Base-by-base conservation (phyloP, 1,140 invertebrate species). In the Theocolax elegans region DNA sequence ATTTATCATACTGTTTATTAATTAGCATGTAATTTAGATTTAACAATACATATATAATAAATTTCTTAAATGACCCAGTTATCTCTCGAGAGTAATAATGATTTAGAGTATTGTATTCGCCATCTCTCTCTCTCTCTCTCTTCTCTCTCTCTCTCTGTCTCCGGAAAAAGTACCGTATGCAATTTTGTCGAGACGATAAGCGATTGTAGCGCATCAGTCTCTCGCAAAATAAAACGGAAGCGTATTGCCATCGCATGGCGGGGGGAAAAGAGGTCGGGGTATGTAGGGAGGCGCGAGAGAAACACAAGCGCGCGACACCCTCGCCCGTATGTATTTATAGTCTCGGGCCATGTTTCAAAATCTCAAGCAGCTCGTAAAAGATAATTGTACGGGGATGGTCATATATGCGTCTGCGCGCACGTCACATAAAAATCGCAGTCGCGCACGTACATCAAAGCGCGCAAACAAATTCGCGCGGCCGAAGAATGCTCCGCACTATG, bases 281-380 rank as follows among this genome's bases (percentile, higher is more conserved):
- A 19, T 49, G 19, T 48, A 46, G 15, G 23, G 10, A 35, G 23
- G 23, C 40, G 29, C 42, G 1, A 29, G 23, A 53, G 29, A 49
- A 19, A 25, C n/a, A 54, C 17, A 51, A 10, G 27, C 10, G 2
- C n/a, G 60, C 23, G 44, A 63, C 42, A 63, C 49, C n/a, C 62
- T 17, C 23, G 54, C 6, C 15, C 6, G 44, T 8, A 56, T 10
- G 23, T 69, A 69, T 69, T 69, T 69, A 69, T 69, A 69, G 56
- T 25, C 3, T 51, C 23, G 17, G 9, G 31, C 67, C 31, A 63
- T 60, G 53, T 51, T 48, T 68, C 66, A 53, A 53, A 62, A 69
- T 63, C 67, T 54, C 58, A 44, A 53, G 58, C 67, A 69, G 67
- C 67, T 63, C 67, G 21, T 69, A 69, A 69, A 69, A 62, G 67